Base-by-base conservation (phyloP, 2,888 invertebrate genomes). In the Sipunculus nudus region DNA sequence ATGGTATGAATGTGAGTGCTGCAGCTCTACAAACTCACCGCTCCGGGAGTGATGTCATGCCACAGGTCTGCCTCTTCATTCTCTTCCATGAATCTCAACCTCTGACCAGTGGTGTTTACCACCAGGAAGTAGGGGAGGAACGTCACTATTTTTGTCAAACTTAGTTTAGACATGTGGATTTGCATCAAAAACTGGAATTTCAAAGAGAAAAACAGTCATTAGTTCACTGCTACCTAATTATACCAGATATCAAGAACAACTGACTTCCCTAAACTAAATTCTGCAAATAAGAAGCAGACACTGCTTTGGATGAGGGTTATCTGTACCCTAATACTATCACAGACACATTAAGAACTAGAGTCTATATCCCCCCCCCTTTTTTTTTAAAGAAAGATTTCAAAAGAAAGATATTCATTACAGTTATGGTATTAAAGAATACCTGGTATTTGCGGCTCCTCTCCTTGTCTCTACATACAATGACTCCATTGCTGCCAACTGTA, bases 1-100 rank as follows among this genome's bases (percentile, higher is more conserved):
- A 5, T 31, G 2, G n/a, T 8, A 49, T n/a, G n/a, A 16, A 29
- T 16, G 29, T 16, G n/a, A 8, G 28, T 28, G 32, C n/a, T 8
- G 28, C 6, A n/a, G 16, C 26, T n/a, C n/a, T n/a, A n/a, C 19
- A 47, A 6, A 25, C 43, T 53, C 59, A 89, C 90, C 82, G 91
- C 89, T 62, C 87, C 87, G 0, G 90, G 88, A 0, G 87, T 84
- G 21, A 92, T 84, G 84, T 92, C 92, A 52, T 90, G 88, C 93
- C 92, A 93, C 10, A 93, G 85, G 82, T 93, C 93, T 0, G 92
- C 91, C 41, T 90, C 88, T 77, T 92, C 92, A 76, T 92, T 92
- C 80, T 91, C 90, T 77, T 93, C 92, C 92, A 93, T 92, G 84
- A 90, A 92, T 55, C 92, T 85, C 39, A 86, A 79, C 55, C 84